phyloP scores from a whole-genome alignment of 2,888 invertebrate genomes.

The Parthenolecanium corni region DNA sequence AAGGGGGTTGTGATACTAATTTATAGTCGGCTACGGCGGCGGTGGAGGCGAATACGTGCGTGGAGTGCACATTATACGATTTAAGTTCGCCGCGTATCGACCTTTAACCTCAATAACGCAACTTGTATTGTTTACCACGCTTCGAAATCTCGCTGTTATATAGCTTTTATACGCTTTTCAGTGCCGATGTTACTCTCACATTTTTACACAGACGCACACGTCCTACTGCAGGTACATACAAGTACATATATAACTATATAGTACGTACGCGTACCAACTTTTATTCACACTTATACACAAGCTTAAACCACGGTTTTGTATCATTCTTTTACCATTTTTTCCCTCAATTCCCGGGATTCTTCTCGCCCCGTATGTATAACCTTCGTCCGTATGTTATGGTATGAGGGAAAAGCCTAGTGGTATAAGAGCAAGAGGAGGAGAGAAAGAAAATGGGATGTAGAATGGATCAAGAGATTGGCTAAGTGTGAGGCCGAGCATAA shows the following conservation, averaged over 20 bases:
- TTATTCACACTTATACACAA: too few relatives aligned
- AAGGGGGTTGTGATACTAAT: constrained; percentile 11
- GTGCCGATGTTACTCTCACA: constrained; percentile 16
- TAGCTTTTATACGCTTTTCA: background rate
- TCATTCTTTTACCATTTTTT: constrained; percentile 19
- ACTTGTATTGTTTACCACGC: constrained; percentile 29
- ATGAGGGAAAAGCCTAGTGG: too few relatives aligned
- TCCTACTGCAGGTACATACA: too few relatives aligned
- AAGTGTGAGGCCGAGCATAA: too few relatives aligned
- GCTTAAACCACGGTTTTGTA: too few relatives aligned
- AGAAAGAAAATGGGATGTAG: too few relatives aligned
- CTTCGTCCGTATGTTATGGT: background rate
- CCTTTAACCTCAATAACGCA: constrained; percentile 26
- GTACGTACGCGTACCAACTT: too few relatives aligned
- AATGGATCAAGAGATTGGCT: too few relatives aligned
- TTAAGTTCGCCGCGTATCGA: constrained; percentile 23
- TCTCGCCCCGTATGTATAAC: background rate
- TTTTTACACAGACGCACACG: background rate
- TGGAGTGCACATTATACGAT: constrained; percentile 24
- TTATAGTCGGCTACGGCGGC: background rate
- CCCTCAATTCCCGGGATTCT: background rate
- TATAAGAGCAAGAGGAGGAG: too few relatives aligned
- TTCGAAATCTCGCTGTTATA: constrained; percentile 5
- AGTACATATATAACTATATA: too few relatives aligned
- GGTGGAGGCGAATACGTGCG: constrained; percentile 15